A percentile compares a stretch with the other conserved stretches of the same genome.
phyloP scores from a whole-genome alignment of 2,113 vertebrate species.

The Percina caprodes region DNA sequence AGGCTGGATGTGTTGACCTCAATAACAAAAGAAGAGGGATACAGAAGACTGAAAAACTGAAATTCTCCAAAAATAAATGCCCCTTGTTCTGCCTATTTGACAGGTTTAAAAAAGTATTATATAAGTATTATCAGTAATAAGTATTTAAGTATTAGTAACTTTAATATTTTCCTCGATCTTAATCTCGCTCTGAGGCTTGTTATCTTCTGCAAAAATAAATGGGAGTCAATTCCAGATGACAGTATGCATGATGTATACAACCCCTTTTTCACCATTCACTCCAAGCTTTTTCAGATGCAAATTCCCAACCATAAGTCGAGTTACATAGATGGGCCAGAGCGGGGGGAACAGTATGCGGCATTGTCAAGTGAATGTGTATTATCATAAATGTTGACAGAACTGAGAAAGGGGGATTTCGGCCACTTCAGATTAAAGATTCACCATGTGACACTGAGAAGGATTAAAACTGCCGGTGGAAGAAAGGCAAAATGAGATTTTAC shows the following conservation, averaged over 20 bases:
- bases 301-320: background rate
- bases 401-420: background rate
- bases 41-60: background rate
- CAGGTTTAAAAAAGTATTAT: conserved; percentile 15
- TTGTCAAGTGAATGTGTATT: conserved; percentile 28
- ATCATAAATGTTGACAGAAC: conserved; percentile 4
- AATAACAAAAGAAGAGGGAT: no score
- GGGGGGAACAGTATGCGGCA: background rate
- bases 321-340: background rate
- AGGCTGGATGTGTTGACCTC: no score
- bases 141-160: background rate
- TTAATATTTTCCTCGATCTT: background rate
- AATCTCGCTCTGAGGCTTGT: conserved; percentile 29
- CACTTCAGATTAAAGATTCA: background rate
- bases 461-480: conserved; percentile 1
- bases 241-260: background rate
- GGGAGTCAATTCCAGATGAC: conserved; percentile 25
- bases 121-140: no score
- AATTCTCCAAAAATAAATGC: conserved; percentile 44
- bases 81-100: conserved; percentile 23
- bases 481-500: background rate
- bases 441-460: conserved; percentile 6
- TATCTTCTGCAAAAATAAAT: conserved; percentile 37
- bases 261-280: background rate
- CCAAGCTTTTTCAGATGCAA: background rate